Evolutionary conservation across 2,888 invertebrate species (phyloP).

Genomic region (Merodon equestris): DNA sequence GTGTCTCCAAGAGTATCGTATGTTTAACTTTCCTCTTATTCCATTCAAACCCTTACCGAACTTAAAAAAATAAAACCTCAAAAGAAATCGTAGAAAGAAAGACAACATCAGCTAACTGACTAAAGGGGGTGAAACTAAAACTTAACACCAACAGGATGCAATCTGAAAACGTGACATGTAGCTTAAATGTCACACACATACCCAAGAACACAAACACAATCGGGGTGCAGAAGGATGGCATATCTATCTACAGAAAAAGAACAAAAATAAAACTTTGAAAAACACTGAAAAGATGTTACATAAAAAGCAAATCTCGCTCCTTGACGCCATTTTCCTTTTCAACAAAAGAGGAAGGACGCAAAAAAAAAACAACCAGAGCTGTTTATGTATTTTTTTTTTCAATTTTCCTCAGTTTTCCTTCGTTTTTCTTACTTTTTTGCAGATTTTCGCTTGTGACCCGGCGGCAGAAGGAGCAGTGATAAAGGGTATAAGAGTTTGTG

Average conservation of each 20-base stretch:
- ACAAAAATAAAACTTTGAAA: constrained; percentile 40
- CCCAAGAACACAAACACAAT: constrained; percentile 3
- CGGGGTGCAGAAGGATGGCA: neutral
- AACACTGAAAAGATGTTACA: constrained; percentile 63
- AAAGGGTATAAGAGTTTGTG: constrained; percentile 2
- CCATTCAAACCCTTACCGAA: constrained; percentile 10
- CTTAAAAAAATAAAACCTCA: no score
- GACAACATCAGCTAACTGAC: constrained; percentile 26
- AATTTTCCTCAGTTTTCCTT: constrained; percentile 49
- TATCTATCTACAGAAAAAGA: neutral
- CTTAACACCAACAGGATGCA: constrained; percentile 47
- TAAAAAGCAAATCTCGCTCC: constrained; percentile 66
- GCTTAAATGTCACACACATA: constrained; percentile 44
- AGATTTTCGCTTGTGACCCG: neutral
- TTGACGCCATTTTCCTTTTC: constrained; percentile 68
- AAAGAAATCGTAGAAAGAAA: neutral
- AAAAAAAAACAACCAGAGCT: constrained; percentile 48
- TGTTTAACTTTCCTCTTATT: constrained; percentile 53
- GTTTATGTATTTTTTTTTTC: constrained; percentile 62
- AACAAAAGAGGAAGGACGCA: constrained; percentile 18
- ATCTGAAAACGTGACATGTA: constrained; percentile 62
- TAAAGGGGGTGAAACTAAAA: constrained; percentile 54
- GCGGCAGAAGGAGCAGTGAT: constrained; percentile 26
- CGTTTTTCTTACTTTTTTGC: constrained; percentile 14
- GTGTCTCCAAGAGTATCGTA: constrained; percentile 15